phyloP scores from a whole-genome alignment of 2,888 invertebrate genomes.

The Scrobipalpa atriplicella region DNA sequence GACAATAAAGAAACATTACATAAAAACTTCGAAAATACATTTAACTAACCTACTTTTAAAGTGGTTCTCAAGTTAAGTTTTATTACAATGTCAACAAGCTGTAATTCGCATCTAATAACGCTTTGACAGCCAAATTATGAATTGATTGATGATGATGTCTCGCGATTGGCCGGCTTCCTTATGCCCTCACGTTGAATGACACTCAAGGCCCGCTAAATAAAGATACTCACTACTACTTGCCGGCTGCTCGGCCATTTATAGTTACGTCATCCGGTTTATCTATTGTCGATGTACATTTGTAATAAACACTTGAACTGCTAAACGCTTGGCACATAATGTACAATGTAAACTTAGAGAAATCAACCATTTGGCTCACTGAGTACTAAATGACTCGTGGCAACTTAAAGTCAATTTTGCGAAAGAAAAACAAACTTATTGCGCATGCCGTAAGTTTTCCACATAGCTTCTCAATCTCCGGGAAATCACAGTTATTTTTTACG shows the following conservation, averaged over 20 bases:
- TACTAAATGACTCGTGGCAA: constrained; percentile 4
- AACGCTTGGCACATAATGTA: neutral
- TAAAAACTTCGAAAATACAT: too few relatives aligned
- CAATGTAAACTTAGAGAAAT: constrained; percentile 17
- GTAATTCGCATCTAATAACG: constrained; percentile 21
- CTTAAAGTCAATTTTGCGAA: neutral
- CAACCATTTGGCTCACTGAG: constrained; percentile 11
- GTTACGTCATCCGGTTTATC: constrained; percentile 19
- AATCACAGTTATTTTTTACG: neutral
- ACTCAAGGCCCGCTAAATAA: constrained; percentile 23
- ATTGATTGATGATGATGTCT: constrained; percentile 36
- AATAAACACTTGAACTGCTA: constrained; percentile 12
- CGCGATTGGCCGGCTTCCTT: constrained; percentile 25
- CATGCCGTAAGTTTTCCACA: neutral
- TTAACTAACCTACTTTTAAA: neutral
- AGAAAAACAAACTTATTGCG: constrained; percentile 10
- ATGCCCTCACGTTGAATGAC: constrained; percentile 32
- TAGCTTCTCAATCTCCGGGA: neutral
- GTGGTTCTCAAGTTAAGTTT: constrained; percentile 8
- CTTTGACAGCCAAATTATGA: constrained; percentile 28
- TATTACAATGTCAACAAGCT: constrained; percentile 24
- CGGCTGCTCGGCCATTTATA: neutral
- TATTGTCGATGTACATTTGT: constrained; percentile 10
- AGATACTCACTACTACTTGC: neutral
- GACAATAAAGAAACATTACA: too few relatives aligned